Evolutionary conservation across 1,140 invertebrate species (phyloP), one percentile per base, ranked within the genome.

Genomic region (Psix sp.): DNA sequence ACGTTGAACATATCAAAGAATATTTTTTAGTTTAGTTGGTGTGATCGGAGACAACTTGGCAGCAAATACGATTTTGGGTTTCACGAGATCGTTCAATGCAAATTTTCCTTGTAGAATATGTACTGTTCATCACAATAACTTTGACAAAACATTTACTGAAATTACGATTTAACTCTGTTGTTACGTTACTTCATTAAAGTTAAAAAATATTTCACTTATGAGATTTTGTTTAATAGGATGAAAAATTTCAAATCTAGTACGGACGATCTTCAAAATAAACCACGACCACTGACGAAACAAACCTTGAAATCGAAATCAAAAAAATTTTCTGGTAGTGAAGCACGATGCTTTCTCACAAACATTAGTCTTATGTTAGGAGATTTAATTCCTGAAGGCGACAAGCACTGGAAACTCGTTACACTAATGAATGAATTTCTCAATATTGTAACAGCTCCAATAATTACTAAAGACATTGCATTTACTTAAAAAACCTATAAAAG

Each of bases 401-500:
- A 35, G 31, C 31, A 35, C 31, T 35, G 31, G 31, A 35, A 35
- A 65, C 24, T 65, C 7, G 1, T 40, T 20, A 21, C 52, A 20
- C 11, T 21, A 26, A 35, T 65, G 14, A 51, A 35, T 51, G 48
- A 51, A 51, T 52, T 65, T 4, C n/a, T n/a, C n/a, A n/a, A n/a
- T n/a, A n/a, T n/a, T n/a, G n/a, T n/a, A n/a, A n/a, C n/a, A n/a
- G n/a, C n/a, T n/a, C n/a, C n/a, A n/a, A n/a, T n/a, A n/a, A n/a
- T n/a, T n/a, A n/a, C n/a, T n/a, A n/a, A n/a, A 17, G 24, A 15
- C 21, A 24, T 24, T 24, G 3, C 21, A 4, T 24, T 24, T 24
- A 24, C 21, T 7, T 24, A 7, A 24, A 24, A 24, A 24, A 39
- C 7, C 3, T 24, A 24, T 24, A 24, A 24, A 24, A 7, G n/a